A percentile compares a stretch with the other conserved stretches of the same genome.
Evolutionary conservation across 2,888 invertebrate genomes (phyloP).

Genomic region (Aphidoletes aphidimyza): DNA sequence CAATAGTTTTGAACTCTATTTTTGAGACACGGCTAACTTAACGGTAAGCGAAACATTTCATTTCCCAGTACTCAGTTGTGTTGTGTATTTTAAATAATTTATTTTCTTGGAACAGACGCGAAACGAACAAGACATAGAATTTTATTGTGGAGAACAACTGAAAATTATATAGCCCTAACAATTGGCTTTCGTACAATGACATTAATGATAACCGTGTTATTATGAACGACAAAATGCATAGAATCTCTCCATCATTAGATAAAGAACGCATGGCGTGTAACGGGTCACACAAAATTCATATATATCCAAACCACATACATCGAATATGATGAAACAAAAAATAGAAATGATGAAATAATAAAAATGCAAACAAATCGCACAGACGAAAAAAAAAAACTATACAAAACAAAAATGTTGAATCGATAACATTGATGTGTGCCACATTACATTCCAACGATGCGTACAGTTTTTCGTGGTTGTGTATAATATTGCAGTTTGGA

Average conservation of each 20-base stretch:
- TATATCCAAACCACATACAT: too few species aligned
- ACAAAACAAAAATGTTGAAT: constrained; percentile 18
- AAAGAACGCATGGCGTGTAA: too few species aligned
- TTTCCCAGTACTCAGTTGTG: background rate
- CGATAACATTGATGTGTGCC: constrained; percentile 13
- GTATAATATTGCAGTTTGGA: background rate
- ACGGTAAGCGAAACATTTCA: constrained; percentile 17
- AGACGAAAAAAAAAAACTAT: too few species aligned
- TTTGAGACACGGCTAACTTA: background rate
- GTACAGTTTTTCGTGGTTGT: background rate
- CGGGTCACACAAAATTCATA: too few species aligned
- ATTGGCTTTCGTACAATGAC: constrained; percentile 4
- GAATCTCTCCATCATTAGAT: too few species aligned
- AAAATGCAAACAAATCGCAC: constrained; percentile 1
- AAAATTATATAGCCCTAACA: too few species aligned
- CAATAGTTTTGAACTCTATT: constrained; percentile 19
- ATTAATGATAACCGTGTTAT: constrained; percentile 6
- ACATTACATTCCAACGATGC: too few species aligned
- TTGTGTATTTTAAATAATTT: constrained; percentile 13
- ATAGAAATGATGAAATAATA: background rate
- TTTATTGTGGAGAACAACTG: too few species aligned
- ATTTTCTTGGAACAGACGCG: background rate
- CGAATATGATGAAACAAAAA: too few species aligned
- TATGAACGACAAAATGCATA: background rate
- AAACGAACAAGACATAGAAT: background rate